phyloP scores from a whole-genome alignment of 2,888 invertebrate species.

The Nesidiocoris tenuis region DNA sequence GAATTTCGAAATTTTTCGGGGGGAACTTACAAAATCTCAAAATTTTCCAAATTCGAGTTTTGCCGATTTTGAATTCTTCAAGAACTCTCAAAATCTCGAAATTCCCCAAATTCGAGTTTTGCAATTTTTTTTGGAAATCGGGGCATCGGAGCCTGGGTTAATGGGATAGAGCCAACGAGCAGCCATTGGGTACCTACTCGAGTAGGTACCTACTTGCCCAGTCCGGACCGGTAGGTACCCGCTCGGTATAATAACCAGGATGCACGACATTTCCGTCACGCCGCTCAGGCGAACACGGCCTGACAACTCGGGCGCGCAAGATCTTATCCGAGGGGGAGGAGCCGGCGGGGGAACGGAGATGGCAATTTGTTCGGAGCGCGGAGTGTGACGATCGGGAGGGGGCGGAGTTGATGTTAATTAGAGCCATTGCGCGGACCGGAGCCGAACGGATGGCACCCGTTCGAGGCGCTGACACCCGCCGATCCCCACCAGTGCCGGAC shows the following conservation, averaged over 20 bases:
- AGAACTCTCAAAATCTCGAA: too few relatives aligned
- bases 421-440: constrained; percentile 19
- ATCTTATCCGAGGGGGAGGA: constrained; percentile 7
- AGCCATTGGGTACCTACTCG: too few relatives aligned
- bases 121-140: too few relatives aligned
- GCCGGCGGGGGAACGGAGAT: background rate
- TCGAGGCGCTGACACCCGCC: constrained; percentile 5
- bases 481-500: background rate
- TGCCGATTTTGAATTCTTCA: too few relatives aligned
- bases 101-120: too few relatives aligned
- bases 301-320: background rate
- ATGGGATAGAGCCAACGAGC: too few relatives aligned
- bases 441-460: constrained; percentile 25
- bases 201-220: too few relatives aligned
- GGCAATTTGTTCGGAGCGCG: constrained; percentile 21
- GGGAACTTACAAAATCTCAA: too few relatives aligned
- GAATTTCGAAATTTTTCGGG: too few relatives aligned
- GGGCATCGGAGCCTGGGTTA: too few relatives aligned
- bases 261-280: background rate
- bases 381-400: background rate
- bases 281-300: background rate
- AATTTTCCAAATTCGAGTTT: too few relatives aligned
- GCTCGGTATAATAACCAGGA: background rate
- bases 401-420: constrained; percentile 33
- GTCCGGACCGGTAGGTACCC: background rate